These are phyloP conservation scores for Drusus annulatus DNA, from an alignment of 1,140 invertebrate genomes.

Conservation along the genomic window DNA sequence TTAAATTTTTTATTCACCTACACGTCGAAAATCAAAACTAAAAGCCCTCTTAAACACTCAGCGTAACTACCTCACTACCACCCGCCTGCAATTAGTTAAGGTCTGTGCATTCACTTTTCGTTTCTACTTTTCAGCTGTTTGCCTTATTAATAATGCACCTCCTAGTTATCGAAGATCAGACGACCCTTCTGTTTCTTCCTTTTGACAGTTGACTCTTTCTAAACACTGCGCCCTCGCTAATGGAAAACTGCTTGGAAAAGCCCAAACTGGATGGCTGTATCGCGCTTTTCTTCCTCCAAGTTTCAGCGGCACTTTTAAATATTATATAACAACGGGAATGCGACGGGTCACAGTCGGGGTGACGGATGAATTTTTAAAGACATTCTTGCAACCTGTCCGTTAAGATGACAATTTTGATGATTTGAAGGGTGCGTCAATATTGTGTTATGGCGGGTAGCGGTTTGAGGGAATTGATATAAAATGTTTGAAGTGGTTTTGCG, in stretches of 20 bases:
- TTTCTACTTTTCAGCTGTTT: slow-evolving; percentile 50
- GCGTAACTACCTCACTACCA: not conserved
- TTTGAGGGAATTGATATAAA: not conserved
- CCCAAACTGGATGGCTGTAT: slow-evolving; percentile 40
- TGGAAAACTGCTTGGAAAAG: slow-evolving; percentile 56
- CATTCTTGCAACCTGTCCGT: not conserved
- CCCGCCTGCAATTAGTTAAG: slow-evolving; percentile 37
- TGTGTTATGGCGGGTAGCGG: slow-evolving; percentile 5
- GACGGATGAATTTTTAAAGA: slow-evolving; percentile 18
- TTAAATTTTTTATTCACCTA: not conserved
- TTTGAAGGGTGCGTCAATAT: slow-evolving; percentile 12
- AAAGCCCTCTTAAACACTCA: slow-evolving; percentile 24
- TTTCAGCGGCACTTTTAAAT: not conserved
- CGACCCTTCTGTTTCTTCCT: slow-evolving; percentile 43
- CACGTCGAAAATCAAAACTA: slow-evolving; percentile 9
- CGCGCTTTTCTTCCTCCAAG: not conserved
- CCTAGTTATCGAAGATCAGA: slow-evolving; percentile 44
- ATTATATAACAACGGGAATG: slow-evolving; percentile 33
- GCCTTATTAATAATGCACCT: slow-evolving; percentile 56
- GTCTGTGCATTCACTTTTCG: slow-evolving; percentile 37
- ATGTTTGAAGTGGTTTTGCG: too few relatives aligned
- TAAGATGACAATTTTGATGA: slow-evolving; percentile 24
- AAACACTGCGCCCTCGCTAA: slow-evolving; percentile 52
- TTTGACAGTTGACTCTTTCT: slow-evolving; percentile 56
- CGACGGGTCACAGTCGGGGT: not conserved